phyloP scores from a whole-genome alignment of 2,113 vertebrate species.

The Beaufortia kweichowensis region DNA sequence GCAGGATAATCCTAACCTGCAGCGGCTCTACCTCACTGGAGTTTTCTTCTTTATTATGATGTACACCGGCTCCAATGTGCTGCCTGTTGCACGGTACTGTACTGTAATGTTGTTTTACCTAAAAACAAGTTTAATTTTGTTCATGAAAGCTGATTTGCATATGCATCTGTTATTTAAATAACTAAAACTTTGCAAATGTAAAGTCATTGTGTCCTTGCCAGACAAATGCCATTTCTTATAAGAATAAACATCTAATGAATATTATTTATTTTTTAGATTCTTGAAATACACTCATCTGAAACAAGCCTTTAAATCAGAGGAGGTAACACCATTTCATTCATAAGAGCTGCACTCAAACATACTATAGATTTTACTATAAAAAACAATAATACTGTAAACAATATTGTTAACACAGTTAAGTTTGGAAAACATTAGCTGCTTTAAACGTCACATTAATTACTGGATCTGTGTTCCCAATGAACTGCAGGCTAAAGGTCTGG shows the following conservation, averaged over 20 bases:
- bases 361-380: too few species aligned
- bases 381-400: too few species aligned
- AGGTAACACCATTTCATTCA: conserved; percentile 74
- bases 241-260: neutral
- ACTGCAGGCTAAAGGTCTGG: conserved; percentile 87
- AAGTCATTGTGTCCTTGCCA: neutral
- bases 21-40: conserved; percentile 94
- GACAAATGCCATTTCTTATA: neutral
- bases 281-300: conserved; percentile 96
- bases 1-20: conserved; percentile 97
- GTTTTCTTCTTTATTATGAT: conserved; percentile 99
- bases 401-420: too few species aligned
- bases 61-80: conserved; percentile 98
- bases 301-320: conserved; percentile 97
- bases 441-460: too few species aligned
- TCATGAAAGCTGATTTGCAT: neutral
- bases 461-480: neutral
- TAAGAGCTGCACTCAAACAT: too few species aligned
- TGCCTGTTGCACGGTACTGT: conserved; percentile 90
- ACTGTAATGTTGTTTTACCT: neutral
- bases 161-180: neutral
- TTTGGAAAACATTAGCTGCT: too few species aligned
- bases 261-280: conserved; percentile 76
- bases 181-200: neutral
- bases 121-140: too few species aligned